These are phyloP conservation scores for Adoxophyes honmai DNA, from an alignment of 1,140 invertebrate genomes.

Conservation along the genomic window DNA sequence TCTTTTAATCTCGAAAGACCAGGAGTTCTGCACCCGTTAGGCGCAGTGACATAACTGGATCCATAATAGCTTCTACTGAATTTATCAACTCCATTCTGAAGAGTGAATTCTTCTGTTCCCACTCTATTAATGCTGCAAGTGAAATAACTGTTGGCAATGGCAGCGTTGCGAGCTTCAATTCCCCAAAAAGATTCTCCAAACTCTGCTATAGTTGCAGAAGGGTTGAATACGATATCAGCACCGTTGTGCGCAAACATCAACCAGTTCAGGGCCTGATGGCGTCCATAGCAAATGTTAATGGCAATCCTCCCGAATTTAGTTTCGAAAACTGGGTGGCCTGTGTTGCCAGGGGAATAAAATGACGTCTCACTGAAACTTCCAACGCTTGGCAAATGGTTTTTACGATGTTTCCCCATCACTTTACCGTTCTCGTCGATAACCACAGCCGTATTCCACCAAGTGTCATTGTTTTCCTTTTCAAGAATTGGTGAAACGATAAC, in stretches of 20 bases:
- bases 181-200: conserved; percentile 97
- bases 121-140: conserved; percentile 98
- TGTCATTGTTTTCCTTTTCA: conserved; percentile 91
- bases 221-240: conserved; percentile 99
- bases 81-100: conserved; percentile 85
- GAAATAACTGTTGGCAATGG: conserved; percentile 96
- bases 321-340: conserved; percentile 95
- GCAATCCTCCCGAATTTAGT: conserved; percentile 93
- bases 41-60: conserved; percentile 95
- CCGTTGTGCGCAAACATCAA: conserved; percentile 97
- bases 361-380: conserved; percentile 99
- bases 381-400: conserved; percentile 98
- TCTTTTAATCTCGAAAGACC: conserved; percentile 90
- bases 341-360: conserved; percentile 97
- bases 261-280: conserved; percentile 99
- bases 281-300: conserved; percentile 98
- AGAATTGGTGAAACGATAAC: conserved; percentile 97
- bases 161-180: conserved; percentile 97
- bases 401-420: conserved; percentile 95
- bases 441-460: conserved; percentile 97
- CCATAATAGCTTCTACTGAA: conserved; percentile 98
- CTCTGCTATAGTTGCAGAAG: conserved; percentile 91
- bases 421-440: conserved; percentile 92
- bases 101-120: conserved; percentile 96
- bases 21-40: conserved; percentile 94